Base-by-base conservation (phyloP, 2,888 invertebrate genomes). In the Pelosia muscerda region DNA sequence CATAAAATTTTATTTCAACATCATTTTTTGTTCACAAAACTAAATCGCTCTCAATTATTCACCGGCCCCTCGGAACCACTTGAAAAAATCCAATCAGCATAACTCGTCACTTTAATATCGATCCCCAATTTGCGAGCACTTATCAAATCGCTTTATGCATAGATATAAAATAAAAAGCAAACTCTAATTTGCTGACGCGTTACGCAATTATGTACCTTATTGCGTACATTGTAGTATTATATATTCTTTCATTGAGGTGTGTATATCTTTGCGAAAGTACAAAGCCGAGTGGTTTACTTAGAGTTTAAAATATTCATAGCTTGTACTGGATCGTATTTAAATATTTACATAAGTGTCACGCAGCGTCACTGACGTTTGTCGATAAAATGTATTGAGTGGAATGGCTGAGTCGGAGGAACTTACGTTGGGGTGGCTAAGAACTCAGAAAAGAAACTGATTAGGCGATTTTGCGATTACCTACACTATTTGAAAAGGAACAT, bases 341-440 rank as follows among this genome's bases (percentile, higher is more conserved):
- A 95, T 95, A 95, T 95, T 95, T 95, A 94, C 95, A 95, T 95
- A 95, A 95, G 95, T 95, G 94, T 95, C 95, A 95, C 93, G 91
- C 91, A 87, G 91, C 92, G 90, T 89, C 89, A 87, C 90, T 92
- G 93, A 94, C 94, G 90, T 90, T 92, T 93, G 92, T 90, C 93
- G 94, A 95, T 94, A 94, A 93, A 91, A 90, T 88, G 91, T 91
- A 91, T 90, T 90, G 93, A 90, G 92, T 90, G 90, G 89, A 91
- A 87, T 78, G 86, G 86, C 86, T 88, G 88, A 88, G 84, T 88
- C 84, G 81, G 83, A 84, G 84, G 83, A 71, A 74, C 78, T 74
- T 69, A 58, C 63, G 28, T 68, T 71, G 78, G 80, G 81, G 80
- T 74, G 77, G 63, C 76, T 73, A 76, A 71, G 65, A 69, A 66